phyloP scores from a whole-genome alignment of 2,797 vertebrate genomes.

The Cephalopachus bancanus region DNA sequence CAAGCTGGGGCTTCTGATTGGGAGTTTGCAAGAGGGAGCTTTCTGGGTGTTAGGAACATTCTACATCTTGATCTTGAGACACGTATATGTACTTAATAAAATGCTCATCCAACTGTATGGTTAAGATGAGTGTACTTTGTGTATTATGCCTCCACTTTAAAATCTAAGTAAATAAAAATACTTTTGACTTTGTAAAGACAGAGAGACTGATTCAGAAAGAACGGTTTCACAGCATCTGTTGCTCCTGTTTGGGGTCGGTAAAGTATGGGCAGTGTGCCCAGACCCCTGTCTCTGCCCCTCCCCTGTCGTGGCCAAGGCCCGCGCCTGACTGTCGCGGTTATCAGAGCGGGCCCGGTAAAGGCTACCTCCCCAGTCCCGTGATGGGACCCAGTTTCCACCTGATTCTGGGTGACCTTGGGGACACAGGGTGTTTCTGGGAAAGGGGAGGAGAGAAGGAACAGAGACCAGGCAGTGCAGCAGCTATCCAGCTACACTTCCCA shows the following conservation, averaged over 20 bases:
- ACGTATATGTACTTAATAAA: neutral
- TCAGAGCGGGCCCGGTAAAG: neutral
- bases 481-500: neutral
- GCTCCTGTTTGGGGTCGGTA: neutral
- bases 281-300: neutral
- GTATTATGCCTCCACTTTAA: neutral
- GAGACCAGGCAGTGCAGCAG: neutral
- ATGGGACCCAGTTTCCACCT: slow-evolving; percentile 36
- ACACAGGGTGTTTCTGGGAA: slow-evolving; percentile 47
- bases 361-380: slow-evolving; percentile 68
- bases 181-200: neutral
- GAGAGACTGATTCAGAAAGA: neutral
- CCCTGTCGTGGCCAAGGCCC: neutral
- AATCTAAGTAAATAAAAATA: neutral
- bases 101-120: neutral
- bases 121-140: neutral
- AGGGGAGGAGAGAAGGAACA: slow-evolving; percentile 22
- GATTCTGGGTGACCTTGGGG: slow-evolving; percentile 69
- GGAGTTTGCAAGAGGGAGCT: neutral
- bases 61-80: neutral
- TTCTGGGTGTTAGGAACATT: neutral
- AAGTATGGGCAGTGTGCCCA: neutral
- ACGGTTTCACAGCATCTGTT: neutral
- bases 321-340: neutral
- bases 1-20: neutral